Conservation (phyloP, 2,888 invertebrate genomes). For the Ochropacha duplaris region DNA sequence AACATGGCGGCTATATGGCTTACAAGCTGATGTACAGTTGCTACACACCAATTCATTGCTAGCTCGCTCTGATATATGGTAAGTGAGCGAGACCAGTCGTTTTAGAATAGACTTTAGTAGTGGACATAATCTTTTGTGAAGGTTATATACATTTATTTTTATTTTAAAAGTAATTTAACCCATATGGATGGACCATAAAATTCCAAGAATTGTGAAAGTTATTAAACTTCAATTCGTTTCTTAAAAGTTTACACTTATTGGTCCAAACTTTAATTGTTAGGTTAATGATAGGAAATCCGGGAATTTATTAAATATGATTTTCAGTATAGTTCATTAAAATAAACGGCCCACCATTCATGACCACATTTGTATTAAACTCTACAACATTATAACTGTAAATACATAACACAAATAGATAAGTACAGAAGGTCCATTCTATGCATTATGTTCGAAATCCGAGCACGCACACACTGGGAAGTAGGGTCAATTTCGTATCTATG, state of each 20-base stretch:
- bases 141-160: too few relatives aligned
- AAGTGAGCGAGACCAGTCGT: slow-evolving; percentile 24
- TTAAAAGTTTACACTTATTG: neutral
- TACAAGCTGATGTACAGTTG: slow-evolving; percentile 46
- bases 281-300: neutral
- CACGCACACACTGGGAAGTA: too few relatives aligned
- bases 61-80: slow-evolving; percentile 38
- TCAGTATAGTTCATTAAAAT: neutral
- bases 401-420: neutral
- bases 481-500: too few relatives aligned
- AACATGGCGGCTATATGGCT: slow-evolving; percentile 34
- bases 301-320: neutral
- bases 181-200: too few relatives aligned
- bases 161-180: too few relatives aligned
- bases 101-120: too few relatives aligned
- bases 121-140: too few relatives aligned
- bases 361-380: neutral
- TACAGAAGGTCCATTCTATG: too few relatives aligned
- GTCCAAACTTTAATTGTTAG: too few relatives aligned
- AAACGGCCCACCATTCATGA: neutral
- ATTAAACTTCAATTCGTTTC: too few relatives aligned
- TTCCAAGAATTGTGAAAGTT: too few relatives aligned
- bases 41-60: slow-evolving; percentile 54
- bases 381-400: neutral
- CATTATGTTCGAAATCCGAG: too few relatives aligned